Percentiles rank a stretch among this genome's conserved stretches.
Evolutionary conservation across 2,888 invertebrate genomes (phyloP).

Genomic region (Sarcophaga caerulescens): DNA sequence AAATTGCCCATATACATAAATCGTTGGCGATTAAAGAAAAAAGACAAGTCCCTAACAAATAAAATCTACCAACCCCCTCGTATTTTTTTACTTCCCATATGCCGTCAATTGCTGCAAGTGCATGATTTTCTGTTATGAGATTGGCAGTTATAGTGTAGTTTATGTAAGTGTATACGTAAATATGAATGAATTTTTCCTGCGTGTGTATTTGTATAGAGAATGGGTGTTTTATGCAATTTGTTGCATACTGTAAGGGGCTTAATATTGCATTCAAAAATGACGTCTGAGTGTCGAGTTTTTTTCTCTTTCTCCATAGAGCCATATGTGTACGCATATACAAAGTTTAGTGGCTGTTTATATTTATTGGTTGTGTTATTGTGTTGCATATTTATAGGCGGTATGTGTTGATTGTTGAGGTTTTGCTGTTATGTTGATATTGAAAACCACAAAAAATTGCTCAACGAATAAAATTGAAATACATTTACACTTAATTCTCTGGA

Average conservation of each 20-base stretch:
- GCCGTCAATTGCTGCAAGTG: not conserved
- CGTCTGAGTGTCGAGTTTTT: not conserved
- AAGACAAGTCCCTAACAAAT: not conserved
- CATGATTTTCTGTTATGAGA: not conserved
- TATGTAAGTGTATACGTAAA: not conserved
- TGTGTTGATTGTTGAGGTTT: slow-evolving; percentile 43
- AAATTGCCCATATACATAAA: no score
- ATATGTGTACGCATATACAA: not conserved
- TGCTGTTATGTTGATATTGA: slow-evolving; percentile 49
- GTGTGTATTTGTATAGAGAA: not conserved
- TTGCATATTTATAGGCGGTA: not conserved
- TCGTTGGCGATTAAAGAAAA: no score
- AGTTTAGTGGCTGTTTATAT: not conserved
- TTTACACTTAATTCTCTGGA: not conserved
- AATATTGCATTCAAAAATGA: not conserved
- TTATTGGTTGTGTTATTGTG: not conserved
- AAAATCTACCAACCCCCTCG: not conserved
- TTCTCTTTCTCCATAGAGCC: not conserved
- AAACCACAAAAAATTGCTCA: slow-evolving; percentile 55
- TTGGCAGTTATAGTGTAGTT: not conserved
- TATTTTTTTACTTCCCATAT: not conserved
- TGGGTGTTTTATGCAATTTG: slow-evolving; percentile 43
- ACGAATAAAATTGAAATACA: slow-evolving; percentile 50
- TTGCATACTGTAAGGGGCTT: slow-evolving; percentile 53
- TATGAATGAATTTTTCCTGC: not conserved